Evolutionary conservation across 2,888 invertebrate species (phyloP).

Genomic region (Oscheius sp.): DNA sequence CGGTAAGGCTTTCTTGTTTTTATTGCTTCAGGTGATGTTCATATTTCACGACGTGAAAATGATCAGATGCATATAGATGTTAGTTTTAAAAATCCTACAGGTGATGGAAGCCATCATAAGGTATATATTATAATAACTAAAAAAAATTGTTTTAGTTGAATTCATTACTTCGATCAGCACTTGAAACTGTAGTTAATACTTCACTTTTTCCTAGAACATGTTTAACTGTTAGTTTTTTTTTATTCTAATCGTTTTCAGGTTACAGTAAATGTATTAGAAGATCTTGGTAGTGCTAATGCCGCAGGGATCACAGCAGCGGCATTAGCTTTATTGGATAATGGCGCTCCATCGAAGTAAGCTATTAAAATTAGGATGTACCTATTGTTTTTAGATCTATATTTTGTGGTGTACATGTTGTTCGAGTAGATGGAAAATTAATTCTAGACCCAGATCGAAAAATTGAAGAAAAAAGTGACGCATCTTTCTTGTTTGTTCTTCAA

Average conservation of each 20-base stretch:
- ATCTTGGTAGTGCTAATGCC: constrained; percentile 49
- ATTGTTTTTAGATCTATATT: constrained; percentile 40
- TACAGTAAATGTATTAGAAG: constrained; percentile 52
- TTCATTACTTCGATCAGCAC: constrained; percentile 39
- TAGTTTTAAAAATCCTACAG: constrained; percentile 40
- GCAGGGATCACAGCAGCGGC: constrained; percentile 48
- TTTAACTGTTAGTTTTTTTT: too few species aligned
- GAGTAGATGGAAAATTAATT: constrained; percentile 43
- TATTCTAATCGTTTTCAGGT: too few species aligned
- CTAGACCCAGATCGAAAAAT: constrained; percentile 45
- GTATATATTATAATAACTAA: constrained; percentile 21
- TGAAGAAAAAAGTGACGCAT: constrained; percentile 46
- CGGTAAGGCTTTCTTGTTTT: constrained; percentile 25
- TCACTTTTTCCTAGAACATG: constrained; percentile 51
- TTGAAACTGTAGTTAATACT: constrained; percentile 39
- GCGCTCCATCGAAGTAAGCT: constrained; percentile 39
- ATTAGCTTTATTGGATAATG: constrained; percentile 50
- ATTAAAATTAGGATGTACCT: neutral
- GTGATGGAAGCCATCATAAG: constrained; percentile 40
- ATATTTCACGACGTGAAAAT: constrained; percentile 41
- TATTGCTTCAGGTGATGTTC: constrained; percentile 41
- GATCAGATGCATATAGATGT: constrained; percentile 46
- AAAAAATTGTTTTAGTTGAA: constrained; percentile 46
- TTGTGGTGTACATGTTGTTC: constrained; percentile 51
- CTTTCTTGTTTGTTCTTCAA: constrained; percentile 43